phyloP scores from a whole-genome alignment of 2,113 vertebrate species.

The Vulpes ferrilata region DNA sequence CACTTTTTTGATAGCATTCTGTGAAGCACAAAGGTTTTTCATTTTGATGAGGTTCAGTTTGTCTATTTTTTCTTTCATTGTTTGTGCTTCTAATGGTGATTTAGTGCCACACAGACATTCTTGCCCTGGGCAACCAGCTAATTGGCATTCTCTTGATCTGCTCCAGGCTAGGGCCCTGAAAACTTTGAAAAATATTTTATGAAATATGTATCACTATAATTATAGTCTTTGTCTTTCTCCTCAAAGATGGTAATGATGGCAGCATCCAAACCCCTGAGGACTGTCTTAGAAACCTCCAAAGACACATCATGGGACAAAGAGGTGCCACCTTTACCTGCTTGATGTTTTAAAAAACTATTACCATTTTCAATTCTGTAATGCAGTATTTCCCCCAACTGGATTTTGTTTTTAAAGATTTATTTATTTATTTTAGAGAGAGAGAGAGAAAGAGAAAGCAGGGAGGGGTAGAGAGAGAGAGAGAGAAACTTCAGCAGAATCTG shows the following conservation, averaged over 20 bases:
- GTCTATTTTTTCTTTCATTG: neutral
- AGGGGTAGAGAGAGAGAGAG: neutral
- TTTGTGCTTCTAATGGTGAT: neutral
- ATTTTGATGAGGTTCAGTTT: neutral
- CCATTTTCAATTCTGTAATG: neutral
- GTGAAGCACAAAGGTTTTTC: neutral
- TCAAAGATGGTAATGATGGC: neutral
- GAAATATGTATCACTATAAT: neutral
- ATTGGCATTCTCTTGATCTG: neutral
- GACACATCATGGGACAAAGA: neutral
- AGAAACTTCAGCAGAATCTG: neutral
- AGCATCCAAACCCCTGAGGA: neutral
- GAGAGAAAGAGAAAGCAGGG: neutral
- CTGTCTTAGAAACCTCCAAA: neutral
- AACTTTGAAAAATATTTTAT: neutral
- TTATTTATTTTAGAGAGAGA: neutral
- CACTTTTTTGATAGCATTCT: neutral
- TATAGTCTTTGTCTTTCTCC: neutral
- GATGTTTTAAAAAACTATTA: neutral
- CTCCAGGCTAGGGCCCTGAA: neutral
- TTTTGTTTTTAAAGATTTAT: neutral
- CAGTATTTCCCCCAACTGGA: neutral
- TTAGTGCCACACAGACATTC: neutral
- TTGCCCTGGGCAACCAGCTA: neutral
- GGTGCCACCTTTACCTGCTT: neutral